Evolutionary conservation across 2,797 vertebrate genomes (phyloP).

Genomic region (Cephalopachus bancanus): DNA sequence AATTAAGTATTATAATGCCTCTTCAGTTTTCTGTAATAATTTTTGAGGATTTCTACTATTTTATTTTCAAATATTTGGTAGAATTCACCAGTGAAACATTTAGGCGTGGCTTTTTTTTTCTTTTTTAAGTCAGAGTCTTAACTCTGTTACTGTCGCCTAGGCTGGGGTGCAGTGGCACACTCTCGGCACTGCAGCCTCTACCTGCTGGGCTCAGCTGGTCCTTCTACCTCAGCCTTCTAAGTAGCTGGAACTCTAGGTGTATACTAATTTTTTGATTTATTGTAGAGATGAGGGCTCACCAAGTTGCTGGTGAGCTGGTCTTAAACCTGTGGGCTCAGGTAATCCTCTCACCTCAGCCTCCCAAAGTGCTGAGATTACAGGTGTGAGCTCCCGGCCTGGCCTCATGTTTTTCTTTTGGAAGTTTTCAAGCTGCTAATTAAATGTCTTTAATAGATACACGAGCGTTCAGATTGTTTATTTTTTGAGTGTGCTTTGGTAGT

Average conservation of each 20-base stretch:
- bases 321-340: background rate
- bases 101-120: background rate
- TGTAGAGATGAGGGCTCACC: background rate
- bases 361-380: background rate
- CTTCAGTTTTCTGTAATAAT: background rate
- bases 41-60: constrained; percentile 15
- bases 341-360: background rate
- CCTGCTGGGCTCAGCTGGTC: background rate
- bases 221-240: background rate
- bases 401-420: background rate
- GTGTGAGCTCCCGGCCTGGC: background rate
- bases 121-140: background rate
- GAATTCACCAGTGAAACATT: background rate
- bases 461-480: too few species aligned
- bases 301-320: background rate
- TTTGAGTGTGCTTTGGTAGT: too few species aligned
- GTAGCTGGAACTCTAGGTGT: background rate
- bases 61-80: constrained; percentile 28
- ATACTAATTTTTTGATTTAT: background rate
- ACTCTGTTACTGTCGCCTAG: background rate
- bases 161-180: background rate
- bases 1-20: background rate
- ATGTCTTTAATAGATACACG: too few species aligned
- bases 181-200: background rate
- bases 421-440: background rate